These are phyloP conservation scores for Plectus sambesii DNA, from an alignment of 1,140 invertebrate genomes.

Conservation along the genomic window DNA sequence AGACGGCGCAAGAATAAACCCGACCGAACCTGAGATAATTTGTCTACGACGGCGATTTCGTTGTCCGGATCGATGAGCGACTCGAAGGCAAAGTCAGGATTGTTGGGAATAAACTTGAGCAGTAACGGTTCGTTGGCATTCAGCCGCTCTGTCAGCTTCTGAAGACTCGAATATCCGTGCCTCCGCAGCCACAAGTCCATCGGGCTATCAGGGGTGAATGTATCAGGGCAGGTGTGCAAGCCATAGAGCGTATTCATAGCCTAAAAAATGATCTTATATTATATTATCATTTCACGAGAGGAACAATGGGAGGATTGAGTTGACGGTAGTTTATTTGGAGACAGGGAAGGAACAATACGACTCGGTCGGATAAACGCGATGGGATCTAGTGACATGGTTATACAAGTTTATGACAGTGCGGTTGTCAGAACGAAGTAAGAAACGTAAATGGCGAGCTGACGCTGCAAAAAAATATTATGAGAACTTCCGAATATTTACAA, in stretches of 20 bases:
- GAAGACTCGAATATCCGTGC: constrained; percentile 66
- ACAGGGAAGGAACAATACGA: constrained; percentile 7
- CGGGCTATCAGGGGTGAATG: constrained; percentile 69
- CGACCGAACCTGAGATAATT: constrained; percentile 73
- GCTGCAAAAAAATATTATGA: constrained; percentile 6
- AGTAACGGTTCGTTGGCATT: constrained; percentile 20
- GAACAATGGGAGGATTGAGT: neutral
- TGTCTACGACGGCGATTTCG: constrained; percentile 74
- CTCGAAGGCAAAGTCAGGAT: constrained; percentile 59
- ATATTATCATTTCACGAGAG: neutral
- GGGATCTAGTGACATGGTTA: neutral
- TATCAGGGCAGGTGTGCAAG: constrained; percentile 63
- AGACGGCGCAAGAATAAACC: too few species aligned
- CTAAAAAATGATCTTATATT: constrained; percentile 46
- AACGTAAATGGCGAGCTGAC: neutral
- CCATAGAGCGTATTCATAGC: constrained; percentile 84
- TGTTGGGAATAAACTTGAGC: constrained; percentile 34
- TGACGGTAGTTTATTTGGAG: too few species aligned
- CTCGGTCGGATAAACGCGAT: neutral
- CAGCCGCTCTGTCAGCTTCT: constrained; percentile 68
- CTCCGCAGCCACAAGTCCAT: constrained; percentile 78
- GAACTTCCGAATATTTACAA: constrained; percentile 18
- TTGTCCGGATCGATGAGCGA: constrained; percentile 88
- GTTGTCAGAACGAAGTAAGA: neutral
- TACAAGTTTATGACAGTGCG: neutral